Evolutionary conservation across 2,797 vertebrate species (phyloP).

Genomic region (Delichon dasypus): DNA sequence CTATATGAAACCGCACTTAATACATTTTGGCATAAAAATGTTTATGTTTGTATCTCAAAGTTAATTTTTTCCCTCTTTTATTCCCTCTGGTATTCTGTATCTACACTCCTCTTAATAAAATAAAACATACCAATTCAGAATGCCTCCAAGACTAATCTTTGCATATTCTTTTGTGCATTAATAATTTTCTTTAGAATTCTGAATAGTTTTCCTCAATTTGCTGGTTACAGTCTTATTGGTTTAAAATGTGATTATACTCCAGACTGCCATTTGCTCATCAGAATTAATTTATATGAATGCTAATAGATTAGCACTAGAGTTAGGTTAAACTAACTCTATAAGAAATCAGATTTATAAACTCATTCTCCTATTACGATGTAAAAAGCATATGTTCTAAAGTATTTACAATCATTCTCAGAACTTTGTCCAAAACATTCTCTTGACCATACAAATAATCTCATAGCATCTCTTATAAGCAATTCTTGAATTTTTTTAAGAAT

Average conservation of each 20-base stretch:
- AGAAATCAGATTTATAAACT: background rate
- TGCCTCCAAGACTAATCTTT: background rate
- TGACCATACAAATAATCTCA: background rate
- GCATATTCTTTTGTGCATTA: conserved; percentile 1
- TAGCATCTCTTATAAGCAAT: background rate
- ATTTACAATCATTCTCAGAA: background rate
- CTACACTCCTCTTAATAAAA: background rate
- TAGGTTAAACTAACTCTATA: background rate
- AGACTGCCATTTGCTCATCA: background rate
- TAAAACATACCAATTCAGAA: background rate
- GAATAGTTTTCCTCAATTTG: conserved; percentile 1
- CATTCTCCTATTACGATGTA: background rate
- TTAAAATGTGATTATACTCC: conserved; percentile 21
- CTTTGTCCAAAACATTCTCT: background rate
- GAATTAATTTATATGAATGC: background rate
- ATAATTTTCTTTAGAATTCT: conserved; percentile 5
- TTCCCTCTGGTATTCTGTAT: background rate
- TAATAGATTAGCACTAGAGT: background rate
- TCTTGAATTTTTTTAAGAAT: background rate
- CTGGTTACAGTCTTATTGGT: conserved; percentile 15
- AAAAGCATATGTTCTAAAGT: background rate
- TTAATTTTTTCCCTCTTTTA: background rate
- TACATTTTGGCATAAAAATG: background rate
- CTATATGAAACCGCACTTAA: background rate
- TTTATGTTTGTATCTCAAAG: background rate